Evolutionary conservation across 2,113 vertebrate genomes (phyloP).

Genomic region (Maccullochella peelii): DNA sequence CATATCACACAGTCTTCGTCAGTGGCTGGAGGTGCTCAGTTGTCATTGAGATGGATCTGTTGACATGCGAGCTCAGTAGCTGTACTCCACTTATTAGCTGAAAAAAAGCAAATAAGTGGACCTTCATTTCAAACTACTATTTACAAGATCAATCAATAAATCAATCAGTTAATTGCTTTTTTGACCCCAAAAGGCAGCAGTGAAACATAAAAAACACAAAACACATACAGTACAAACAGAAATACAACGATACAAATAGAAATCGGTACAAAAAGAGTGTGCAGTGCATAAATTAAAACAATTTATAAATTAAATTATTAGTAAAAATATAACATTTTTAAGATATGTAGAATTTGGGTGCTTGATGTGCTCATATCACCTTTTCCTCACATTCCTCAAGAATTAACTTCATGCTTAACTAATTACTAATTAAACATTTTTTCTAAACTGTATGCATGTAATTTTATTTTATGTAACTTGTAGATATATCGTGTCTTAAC

Average conservation of each 20-base stretch:
- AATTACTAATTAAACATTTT: neutral
- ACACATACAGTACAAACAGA: no score
- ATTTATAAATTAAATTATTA: neutral
- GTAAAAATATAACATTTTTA: neutral
- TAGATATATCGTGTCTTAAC: neutral
- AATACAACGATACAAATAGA: neutral
- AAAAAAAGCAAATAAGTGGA: no score
- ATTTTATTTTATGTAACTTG: neutral
- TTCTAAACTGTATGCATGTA: neutral
- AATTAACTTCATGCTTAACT: neutral
- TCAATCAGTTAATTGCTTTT: no score
- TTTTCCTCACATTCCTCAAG: no score
- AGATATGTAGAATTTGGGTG: neutral
- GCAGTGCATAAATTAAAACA: neutral
- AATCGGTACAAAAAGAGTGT: no score
- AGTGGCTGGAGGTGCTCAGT: no score
- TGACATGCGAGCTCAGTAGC: neutral
- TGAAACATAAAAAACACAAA: no score
- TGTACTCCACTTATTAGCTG: no score
- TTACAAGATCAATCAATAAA: no score
- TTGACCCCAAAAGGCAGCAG: no score
- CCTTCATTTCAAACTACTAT: neutral
- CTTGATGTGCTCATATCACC: neutral
- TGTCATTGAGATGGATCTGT: neutral
- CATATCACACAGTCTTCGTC: neutral